These are phyloP conservation scores for Melanostoma mellinum DNA, from an alignment of 2,888 invertebrate genomes.

Conservation along the genomic window DNA sequence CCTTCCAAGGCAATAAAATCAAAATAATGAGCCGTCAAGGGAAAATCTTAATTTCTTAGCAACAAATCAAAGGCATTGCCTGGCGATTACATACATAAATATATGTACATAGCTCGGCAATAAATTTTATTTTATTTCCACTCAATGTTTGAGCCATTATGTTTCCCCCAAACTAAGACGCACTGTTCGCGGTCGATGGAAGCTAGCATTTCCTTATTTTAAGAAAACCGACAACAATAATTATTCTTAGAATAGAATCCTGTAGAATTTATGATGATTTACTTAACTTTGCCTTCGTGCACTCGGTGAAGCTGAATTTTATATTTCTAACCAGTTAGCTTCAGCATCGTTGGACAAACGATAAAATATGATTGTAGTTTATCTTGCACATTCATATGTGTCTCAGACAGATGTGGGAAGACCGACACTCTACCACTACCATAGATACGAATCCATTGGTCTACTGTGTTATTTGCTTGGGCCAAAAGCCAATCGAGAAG, in stretches of 20 bases:
- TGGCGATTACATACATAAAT: background rate
- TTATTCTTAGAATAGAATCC: conserved; percentile 22
- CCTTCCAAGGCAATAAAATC: conserved; percentile 15
- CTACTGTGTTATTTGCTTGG: conserved; percentile 22
- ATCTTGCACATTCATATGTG: conserved; percentile 57
- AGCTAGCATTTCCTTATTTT: background rate
- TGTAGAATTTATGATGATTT: conserved; percentile 58
- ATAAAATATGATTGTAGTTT: conserved; percentile 68
- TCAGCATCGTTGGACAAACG: conserved; percentile 55
- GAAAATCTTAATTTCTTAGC: conserved; percentile 20
- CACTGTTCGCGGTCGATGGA: background rate
- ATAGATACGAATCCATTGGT: conserved; percentile 25
- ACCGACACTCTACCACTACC: background rate
- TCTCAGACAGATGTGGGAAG: conserved; percentile 44
- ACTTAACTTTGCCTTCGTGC: conserved; percentile 32
- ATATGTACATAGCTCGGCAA: background rate
- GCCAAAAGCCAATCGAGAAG: conserved; percentile 23
- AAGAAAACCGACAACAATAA: conserved; percentile 12
- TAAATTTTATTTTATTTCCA: conserved; percentile 16
- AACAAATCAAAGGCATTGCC: conserved; percentile 16
- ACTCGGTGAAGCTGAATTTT: background rate
- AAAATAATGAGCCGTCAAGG: conserved; percentile 22
- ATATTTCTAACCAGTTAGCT: background rate
- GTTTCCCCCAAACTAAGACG: background rate
- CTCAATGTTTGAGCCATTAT: background rate